Evolutionary conservation across 1,140 invertebrate species (phyloP), one percentile per base, ranked within the genome.

Genomic region (Trichoplusia ni): DNA sequence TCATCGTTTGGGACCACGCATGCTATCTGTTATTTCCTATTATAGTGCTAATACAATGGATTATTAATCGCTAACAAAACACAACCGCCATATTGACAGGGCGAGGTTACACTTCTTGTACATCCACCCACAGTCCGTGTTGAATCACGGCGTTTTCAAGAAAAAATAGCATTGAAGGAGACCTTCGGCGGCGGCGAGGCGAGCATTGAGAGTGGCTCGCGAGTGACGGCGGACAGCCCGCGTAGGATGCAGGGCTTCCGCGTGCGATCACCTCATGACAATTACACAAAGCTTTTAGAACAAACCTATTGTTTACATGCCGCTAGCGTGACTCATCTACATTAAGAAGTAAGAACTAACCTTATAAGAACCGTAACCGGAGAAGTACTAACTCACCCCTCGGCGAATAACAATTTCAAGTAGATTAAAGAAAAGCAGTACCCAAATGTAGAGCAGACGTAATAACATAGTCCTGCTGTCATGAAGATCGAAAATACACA

Each of bases 161-260:
- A 69, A 68, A 67, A 56, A 37, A 19, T 14, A 33, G n/a, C 33
- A 53, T 29, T n/a, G 21, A 46, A 51, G 35, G 53, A n/a, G 53
- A 70, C 75, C 75, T 75, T 75, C 67, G 56, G 38, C 40, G n/a
- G 16, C 54, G 64, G 40, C 75, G 75, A 77, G 69, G 75, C 38
- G 60, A 53, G 60, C 38, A 71, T 67, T 66, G 62, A 68, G 68
- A 59, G 46, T 47, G 60, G 65, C 25, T n/a, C n/a, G n/a, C n/a
- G n/a, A n/a, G n/a, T n/a, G n/a, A n/a, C n/a, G n/a, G 59, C 65
- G 37, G 56, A 64, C 23, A 13, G 19, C 37, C 8, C 19, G 35
- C 51, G 51, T 38, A 25, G 33, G 21, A 54, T 16, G 35, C 13
- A 2, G 7, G 7, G 29, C 51, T 56, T 56, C 51, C 51, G 51